Evolutionary conservation across 2,113 vertebrate genomes (phyloP).

Genomic region (Dromiciops gliroides): DNA sequence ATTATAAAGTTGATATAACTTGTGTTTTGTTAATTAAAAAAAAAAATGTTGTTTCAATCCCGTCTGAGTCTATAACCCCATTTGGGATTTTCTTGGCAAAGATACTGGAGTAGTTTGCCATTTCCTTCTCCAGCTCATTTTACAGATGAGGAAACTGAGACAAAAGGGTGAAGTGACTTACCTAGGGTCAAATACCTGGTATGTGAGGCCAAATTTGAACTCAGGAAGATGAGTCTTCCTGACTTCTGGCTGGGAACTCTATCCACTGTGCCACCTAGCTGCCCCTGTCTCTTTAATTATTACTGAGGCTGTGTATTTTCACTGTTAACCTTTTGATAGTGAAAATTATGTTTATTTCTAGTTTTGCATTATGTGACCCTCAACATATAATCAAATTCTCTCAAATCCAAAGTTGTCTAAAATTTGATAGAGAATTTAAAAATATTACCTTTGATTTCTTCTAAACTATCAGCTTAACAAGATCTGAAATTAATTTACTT

Average conservation of each 20-base stretch:
- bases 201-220: slow-evolving; percentile 6
- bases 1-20: not conserved
- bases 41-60: too few relatives aligned
- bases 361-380: slow-evolving; percentile 34
- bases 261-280: too few relatives aligned
- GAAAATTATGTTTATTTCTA: slow-evolving; percentile 19
- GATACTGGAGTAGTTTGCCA: too few relatives aligned
- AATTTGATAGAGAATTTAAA: not conserved
- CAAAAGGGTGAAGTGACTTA: slow-evolving; percentile 22
- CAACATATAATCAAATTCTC: not conserved
- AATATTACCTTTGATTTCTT: slow-evolving; percentile 37
- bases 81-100: too few relatives aligned
- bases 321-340: slow-evolving; percentile 9
- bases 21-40: not conserved
- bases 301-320: slow-evolving; percentile 41
- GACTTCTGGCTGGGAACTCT: too few relatives aligned
- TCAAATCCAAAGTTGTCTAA: slow-evolving; percentile 8
- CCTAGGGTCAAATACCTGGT: not conserved
- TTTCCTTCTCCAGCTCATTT: too few relatives aligned
- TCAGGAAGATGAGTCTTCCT: too few relatives aligned
- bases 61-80: too few relatives aligned
- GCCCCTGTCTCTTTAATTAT: not conserved
- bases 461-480: not conserved
- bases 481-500: slow-evolving; percentile 18
- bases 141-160: not conserved